Percentiles rank a stretch among this genome's conserved stretches.
Conservation (phyloP, 2,888 invertebrate genomes). For the Cephus pygmeus region DNA sequence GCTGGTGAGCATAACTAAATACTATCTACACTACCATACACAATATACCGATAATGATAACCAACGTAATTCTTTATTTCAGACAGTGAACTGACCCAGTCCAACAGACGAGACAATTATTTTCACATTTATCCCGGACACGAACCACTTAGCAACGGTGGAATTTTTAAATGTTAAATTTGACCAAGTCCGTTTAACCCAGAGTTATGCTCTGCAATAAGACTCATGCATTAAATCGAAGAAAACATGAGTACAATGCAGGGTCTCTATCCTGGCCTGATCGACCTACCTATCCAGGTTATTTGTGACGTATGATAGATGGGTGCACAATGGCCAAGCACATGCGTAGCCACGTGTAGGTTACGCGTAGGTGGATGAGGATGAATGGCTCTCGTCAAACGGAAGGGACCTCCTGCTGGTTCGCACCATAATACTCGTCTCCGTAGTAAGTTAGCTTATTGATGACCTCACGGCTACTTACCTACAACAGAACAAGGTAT, state of each 20-base stretch:
- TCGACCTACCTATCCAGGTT: conserved; percentile 33
- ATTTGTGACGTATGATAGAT: conserved; percentile 61
- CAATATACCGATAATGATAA: neutral
- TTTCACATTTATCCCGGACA: neutral
- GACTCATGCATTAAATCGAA: neutral
- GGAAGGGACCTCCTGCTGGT: conserved; percentile 64
- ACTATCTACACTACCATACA: neutral
- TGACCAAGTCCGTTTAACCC: neutral
- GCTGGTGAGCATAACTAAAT: neutral
- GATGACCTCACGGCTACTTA: conserved; percentile 60
- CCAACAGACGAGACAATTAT: neutral
- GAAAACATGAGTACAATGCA: neutral
- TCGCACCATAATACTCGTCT: conserved; percentile 61
- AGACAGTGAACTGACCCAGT: neutral
- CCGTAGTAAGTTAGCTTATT: conserved; percentile 52
- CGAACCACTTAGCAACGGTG: neutral
- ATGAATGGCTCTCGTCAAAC: conserved; percentile 66
- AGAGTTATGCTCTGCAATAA: neutral
- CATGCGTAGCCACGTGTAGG: conserved; percentile 42
- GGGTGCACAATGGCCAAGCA: conserved; percentile 55
- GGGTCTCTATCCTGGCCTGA: neutral
- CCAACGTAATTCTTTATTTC: neutral
- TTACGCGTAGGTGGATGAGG: conserved; percentile 64
- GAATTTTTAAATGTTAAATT: neutral
- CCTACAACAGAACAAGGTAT: conserved; percentile 50